Evolutionary conservation across 2,113 vertebrate species (phyloP).

Genomic region (Fregata magnificens): DNA sequence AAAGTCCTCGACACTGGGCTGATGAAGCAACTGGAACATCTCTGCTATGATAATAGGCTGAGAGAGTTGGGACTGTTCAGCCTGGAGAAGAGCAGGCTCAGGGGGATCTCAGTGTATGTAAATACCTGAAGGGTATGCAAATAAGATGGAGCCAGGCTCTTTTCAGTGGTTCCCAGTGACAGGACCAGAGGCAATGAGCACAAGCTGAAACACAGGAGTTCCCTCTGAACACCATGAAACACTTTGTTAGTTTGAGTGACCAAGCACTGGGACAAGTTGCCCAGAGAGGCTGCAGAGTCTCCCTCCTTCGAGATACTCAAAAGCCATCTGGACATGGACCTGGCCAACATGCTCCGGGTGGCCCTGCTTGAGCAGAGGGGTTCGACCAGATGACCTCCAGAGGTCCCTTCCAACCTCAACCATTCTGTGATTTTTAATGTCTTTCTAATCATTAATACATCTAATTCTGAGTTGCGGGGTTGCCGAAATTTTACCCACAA

Average conservation of each 20-base stretch:
- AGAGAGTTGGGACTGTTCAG: neutral
- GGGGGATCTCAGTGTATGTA: neutral
- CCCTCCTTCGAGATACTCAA: neutral
- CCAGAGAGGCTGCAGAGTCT: too few species aligned
- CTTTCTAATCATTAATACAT: neutral
- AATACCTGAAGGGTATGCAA: neutral
- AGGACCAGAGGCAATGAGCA: neutral
- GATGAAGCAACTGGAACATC: neutral
- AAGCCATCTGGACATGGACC: neutral
- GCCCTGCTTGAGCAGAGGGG: neutral
- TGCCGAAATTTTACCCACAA: neutral
- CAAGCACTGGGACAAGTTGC: neutral
- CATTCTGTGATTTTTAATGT: neutral
- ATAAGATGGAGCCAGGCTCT: neutral
- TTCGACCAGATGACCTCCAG: neutral
- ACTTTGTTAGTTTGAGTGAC: neutral
- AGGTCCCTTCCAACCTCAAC: neutral
- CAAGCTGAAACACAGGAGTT: neutral
- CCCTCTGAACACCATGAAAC: neutral
- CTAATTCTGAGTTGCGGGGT: neutral
- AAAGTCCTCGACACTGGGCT: neutral
- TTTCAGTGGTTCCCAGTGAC: neutral
- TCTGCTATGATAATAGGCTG: neutral
- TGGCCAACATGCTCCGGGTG: neutral
- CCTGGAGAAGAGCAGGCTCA: neutral